A percentile compares a stretch with the other conserved stretches of the same genome.
phyloP scores from a whole-genome alignment of 2,888 invertebrate species.

The Flexamia atlantica region DNA sequence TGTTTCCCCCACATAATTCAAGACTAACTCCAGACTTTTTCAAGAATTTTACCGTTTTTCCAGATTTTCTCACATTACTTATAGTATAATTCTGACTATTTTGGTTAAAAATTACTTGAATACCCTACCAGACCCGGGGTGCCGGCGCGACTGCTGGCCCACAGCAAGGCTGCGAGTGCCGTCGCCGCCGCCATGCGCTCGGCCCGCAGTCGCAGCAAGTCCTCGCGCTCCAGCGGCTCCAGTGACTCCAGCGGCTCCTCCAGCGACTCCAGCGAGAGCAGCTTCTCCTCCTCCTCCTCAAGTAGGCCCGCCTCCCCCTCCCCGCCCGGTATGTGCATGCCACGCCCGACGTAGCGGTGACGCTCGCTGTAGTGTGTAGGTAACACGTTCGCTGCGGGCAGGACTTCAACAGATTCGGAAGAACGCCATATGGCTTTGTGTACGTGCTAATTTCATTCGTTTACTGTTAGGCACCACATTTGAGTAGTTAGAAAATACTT shows the following conservation, averaged over 20 bases:
- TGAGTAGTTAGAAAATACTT: too few relatives aligned
- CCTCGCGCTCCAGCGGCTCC: slow-evolving; percentile 67
- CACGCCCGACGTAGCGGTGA: not conserved
- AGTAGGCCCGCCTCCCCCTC: slow-evolving; percentile 73
- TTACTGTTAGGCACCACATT: too few relatives aligned
- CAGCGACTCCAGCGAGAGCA: slow-evolving; percentile 77
- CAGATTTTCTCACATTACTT: too few relatives aligned
- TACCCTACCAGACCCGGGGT: slow-evolving; percentile 63
- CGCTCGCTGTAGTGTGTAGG: not conserved
- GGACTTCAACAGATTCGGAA: too few relatives aligned
- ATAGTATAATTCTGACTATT: too few relatives aligned
- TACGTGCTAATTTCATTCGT: too few relatives aligned
- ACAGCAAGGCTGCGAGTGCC: slow-evolving; percentile 65
- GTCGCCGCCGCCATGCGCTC: slow-evolving; percentile 68
- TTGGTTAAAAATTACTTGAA: too few relatives aligned
- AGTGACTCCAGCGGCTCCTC: slow-evolving; percentile 76
- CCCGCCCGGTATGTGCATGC: slow-evolving; percentile 64
- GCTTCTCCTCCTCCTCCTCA: slow-evolving; percentile 78
- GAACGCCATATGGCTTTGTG: too few relatives aligned
- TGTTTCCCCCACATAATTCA: too few relatives aligned
- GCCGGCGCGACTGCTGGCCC: slow-evolving; percentile 68
- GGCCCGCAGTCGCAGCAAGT: slow-evolving; percentile 67
- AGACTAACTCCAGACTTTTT: too few relatives aligned
- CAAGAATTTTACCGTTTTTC: too few relatives aligned
- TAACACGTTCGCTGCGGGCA: too few relatives aligned